Conservation (phyloP, 2,797 vertebrate species). For the Centroberyx gerrardi region DNA sequence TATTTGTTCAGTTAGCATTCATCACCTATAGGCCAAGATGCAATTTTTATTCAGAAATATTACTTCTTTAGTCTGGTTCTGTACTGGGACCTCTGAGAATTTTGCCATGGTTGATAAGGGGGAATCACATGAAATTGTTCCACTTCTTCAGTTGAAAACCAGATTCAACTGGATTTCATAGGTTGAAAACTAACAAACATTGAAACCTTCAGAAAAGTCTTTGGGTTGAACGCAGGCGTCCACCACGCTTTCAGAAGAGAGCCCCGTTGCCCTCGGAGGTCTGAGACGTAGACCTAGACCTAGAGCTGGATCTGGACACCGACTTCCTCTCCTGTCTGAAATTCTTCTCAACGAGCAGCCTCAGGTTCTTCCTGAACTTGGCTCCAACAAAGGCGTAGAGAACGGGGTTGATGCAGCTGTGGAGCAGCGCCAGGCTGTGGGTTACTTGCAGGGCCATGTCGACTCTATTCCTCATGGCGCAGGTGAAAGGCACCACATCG, state of each 20-base stretch:
- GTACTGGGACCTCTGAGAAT: no score
- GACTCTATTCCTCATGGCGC: conserved; percentile 44
- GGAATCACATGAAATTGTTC: no score
- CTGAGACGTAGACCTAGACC: conserved; percentile 84
- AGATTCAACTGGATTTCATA: no score
- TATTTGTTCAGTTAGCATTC: no score
- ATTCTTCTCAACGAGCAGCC: conserved; percentile 59
- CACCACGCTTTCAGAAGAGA: conserved; percentile 66
- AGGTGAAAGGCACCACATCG: conserved; percentile 44
- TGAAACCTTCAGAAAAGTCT: no score
- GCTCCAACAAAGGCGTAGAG: conserved; percentile 86
- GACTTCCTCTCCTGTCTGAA: conserved; percentile 58
- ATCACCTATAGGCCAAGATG: no score
- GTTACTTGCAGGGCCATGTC: conserved; percentile 60
- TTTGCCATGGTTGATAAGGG: no score
- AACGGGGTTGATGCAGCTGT: conserved; percentile 86
- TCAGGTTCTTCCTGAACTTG: conserved; percentile 83
- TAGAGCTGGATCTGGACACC: conserved; percentile 70
- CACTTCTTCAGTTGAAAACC: no score
- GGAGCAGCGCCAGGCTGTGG: conserved; percentile 76
- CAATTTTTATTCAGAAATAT: no score
- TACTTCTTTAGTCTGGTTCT: no score
- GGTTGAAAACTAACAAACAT: no score
- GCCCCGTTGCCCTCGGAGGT: conserved; percentile 74
- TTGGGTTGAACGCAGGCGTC: neutral